Base-by-base conservation (phyloP, 2,797 vertebrate genomes). In the Poeciliopsis gracilis region DNA sequence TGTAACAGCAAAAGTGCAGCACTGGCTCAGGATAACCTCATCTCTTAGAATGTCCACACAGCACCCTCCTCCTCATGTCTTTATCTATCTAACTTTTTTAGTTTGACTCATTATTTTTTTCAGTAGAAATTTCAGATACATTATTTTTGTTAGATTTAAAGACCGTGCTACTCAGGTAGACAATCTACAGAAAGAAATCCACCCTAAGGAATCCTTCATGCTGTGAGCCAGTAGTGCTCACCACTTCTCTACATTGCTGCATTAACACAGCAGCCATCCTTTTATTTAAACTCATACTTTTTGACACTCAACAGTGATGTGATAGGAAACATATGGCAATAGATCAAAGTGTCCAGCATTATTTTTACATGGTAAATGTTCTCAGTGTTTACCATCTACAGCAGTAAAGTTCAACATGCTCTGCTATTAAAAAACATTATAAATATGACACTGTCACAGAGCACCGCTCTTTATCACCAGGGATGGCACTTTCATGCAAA, bases 401-500 rank as follows among this genome's bases (percentile, higher is more conserved):
- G 59, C 30, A 63, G 59, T 63, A 33, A 63, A 63, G 30, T 63
- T 63, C 59, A 63, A 33, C 59, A 63, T 63, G 15, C 30, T 36
- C 15, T 63, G 59, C 11, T 63, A 63, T 63, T 63, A 53, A 36
- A 63, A 61, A 63, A 18, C 59, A 63, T 63, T 63, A 33, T 63
- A 63, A 36, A 63, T 33, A 20, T 63, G n/a, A 63, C 57, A 61
- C 30, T 36, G 59, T 13, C 59, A 63, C 30, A 13, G 59, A 36
- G 59, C 15, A 7, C 16, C 13, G 59, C n/a, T 36, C 30, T 33
- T 63, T 63, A 63, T 63, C 16, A 63, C 30, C 30, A 63, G 8
- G 59, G 30, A 63, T 36, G 30, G 59, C 59, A 63, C 59, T 63
- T 63, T 63, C 59, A 63, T 61, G 6, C 59, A 63, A 63, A 63